These are phyloP conservation scores for Nasonovia ribisnigri DNA, from an alignment of 2,888 invertebrate species.

Conservation along the genomic window DNA sequence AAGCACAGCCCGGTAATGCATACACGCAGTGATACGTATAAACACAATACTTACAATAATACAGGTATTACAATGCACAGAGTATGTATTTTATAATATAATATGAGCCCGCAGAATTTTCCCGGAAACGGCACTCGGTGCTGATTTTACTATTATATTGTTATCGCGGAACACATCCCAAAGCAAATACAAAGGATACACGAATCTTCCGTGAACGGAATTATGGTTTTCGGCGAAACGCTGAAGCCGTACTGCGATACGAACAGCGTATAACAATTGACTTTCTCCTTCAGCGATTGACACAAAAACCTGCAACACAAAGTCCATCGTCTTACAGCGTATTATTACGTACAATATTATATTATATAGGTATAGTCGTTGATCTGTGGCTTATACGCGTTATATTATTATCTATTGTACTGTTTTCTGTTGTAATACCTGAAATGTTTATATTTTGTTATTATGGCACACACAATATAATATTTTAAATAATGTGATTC, in stretches of 20 bases:
- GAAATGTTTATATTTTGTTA: neutral
- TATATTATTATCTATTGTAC: no score
- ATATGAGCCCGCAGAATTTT: no score
- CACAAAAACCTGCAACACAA: constrained; percentile 74
- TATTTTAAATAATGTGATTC: no score
- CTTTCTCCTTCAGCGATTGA: constrained; percentile 80
- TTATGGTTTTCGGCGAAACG: constrained; percentile 77
- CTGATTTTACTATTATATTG: neutral
- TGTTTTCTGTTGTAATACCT: no score
- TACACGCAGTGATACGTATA: no score
- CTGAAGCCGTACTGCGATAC: constrained; percentile 93
- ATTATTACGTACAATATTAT: neutral
- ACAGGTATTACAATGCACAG: neutral
- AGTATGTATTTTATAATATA: neutral
- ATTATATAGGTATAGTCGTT: neutral
- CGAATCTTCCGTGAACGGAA: constrained; percentile 93
- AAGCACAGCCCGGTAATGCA: no score
- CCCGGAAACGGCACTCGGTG: neutral
- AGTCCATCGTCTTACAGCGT: neutral
- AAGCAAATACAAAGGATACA: constrained; percentile 83
- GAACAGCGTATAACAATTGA: constrained; percentile 90
- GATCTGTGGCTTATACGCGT: neutral
- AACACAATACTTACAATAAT: no score
- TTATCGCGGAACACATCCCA: neutral
- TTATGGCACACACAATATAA: neutral